Conservation (phyloP, 2,797 vertebrate species). For the Perodicticus potto region DNA sequence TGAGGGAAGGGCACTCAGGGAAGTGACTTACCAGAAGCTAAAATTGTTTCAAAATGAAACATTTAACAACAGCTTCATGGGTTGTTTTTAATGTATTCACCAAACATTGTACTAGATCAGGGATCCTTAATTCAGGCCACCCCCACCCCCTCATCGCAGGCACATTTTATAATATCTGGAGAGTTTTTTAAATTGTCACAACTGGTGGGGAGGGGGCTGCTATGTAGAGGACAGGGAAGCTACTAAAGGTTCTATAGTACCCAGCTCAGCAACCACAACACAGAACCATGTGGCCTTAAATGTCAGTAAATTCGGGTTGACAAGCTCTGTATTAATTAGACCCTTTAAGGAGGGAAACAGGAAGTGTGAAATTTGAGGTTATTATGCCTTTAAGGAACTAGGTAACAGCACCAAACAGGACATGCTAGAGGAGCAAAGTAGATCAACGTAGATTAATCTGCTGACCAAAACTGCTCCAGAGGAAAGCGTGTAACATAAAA, state of each 20-base stretch:
- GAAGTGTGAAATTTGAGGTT: neutral
- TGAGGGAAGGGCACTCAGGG: neutral
- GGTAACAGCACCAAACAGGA: neutral
- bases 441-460: neutral
- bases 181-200: neutral
- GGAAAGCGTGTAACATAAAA: neutral
- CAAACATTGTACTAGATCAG: too few relatives aligned
- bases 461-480: neutral
- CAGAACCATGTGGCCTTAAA: neutral
- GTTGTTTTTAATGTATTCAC: neutral
- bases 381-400: neutral
- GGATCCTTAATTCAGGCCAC: too few relatives aligned
- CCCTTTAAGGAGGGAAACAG: neutral
- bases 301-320: neutral
- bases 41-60: neutral
- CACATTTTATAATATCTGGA: neutral
- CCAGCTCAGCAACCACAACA: neutral
- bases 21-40: neutral
- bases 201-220: neutral
- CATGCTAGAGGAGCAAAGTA: neutral
- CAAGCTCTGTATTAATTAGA: neutral
- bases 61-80: neutral
- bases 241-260: neutral
- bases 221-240: neutral
- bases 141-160: rapidly evolving